Evolutionary conservation across 2,888 invertebrate genomes (phyloP), one percentile per base, ranked within the genome.

Genomic region (Zhuqinia jingwanae): DNA sequence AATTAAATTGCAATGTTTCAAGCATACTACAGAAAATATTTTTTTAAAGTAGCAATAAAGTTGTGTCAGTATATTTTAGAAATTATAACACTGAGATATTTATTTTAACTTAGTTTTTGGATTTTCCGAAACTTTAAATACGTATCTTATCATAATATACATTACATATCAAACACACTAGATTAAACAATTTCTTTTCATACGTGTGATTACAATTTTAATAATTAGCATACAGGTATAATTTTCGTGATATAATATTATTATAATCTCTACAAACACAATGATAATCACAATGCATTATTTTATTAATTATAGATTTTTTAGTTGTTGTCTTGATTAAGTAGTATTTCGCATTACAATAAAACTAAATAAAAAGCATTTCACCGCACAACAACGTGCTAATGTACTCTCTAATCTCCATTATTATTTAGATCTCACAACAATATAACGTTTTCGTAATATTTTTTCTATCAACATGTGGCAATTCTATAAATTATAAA

Each of bases 401-500:
- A 53, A 50, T 53, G 5, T 15, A 27, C 27, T 73, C 30, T n/a
- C 27, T 75, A 75, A 75, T 75, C 73, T 53, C 30, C 10, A n/a
- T 50, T 22, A 68, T 45, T 45, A 45, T 68, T 65, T 68, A 22
- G 17, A 22, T 45, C 42, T 68, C 20, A 68, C 42, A 45, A 68
- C 68, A 68, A 42, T 15, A 68, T 15, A 68, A 68, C 45, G 73
- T 11, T 75, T 22, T 70, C 25, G 25, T 30, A 50, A 25, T 47
- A 8, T 22, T 75, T 75, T 50, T 27, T 50, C 53, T 50, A 75
- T 50, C 45, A 75, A 75, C 42, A 58, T n/a, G 76, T 77, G 76
- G 50, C 68, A 17, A 5, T 50, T 83, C 83, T 83, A 83, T 53
- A 76, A 83, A 83, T 83, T 83, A 82, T 82, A 75, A 73, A 82